Evolutionary conservation across 2,113 vertebrate genomes (phyloP), one percentile per base, ranked within the genome.

Genomic region (Brevimyrus niger): DNA sequence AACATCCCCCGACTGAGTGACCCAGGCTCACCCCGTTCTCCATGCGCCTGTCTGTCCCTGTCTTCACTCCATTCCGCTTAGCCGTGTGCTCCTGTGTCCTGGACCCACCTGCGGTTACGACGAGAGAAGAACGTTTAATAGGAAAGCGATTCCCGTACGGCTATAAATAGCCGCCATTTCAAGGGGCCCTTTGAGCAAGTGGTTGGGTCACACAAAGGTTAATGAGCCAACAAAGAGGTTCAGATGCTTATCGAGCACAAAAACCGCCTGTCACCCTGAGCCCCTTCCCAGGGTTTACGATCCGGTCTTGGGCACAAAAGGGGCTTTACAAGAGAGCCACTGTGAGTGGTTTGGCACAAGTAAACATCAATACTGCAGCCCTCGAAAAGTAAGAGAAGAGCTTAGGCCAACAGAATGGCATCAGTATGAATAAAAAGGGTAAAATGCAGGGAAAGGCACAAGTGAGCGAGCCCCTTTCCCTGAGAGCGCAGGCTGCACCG

Each of bases 21-120:
- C 17, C 21, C 84, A n/a, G n/a, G 96, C 97, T 97, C 93, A 99
- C 98, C 90, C 98, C 98, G n/a, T 99, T 99, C 93, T 99, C 98
- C 93, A 97, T 95, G 90, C 96, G 96, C 91, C 97, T 94, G 90
- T 99, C 98, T 19, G 92, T 91, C 31, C 96, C 94, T 44, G 94
- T 93, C 91, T 98, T 98, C 51, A 97, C 94, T 31, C 97, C 97
- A 44, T 98, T 99, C 92, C 97, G 96, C 93, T 97, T 99, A 88
- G 94, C 90, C 86, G 91, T n/a, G 76, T 95, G 92, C 89, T 99
- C 98, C 3, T 95, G 95, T 89, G 94, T 91, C 91, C 97, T 96
- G 65, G 96, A 95, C 51, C 95, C 96, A 91, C 94, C 96, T 93
- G 93, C 93, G 10, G 61, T 4, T 1, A n/a, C n/a, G 10, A 31